Conservation (phyloP, 2,113 vertebrate species). For the Pogona vitticeps region DNA sequence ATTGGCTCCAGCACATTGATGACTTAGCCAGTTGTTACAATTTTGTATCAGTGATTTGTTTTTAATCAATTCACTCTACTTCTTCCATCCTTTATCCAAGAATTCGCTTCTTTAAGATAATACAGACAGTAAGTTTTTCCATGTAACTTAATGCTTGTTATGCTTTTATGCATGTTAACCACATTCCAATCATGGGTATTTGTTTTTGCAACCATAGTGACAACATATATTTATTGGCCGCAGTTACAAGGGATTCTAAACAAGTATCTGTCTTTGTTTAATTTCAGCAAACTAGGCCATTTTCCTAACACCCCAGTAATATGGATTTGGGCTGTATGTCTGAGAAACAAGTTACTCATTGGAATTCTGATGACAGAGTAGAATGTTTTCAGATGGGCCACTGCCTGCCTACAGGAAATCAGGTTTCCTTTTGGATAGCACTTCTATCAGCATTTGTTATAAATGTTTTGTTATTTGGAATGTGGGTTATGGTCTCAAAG, state of each 20-base stretch:
- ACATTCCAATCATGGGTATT: slow-evolving; percentile 48
- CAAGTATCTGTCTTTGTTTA: slow-evolving; percentile 52
- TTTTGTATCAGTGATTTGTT: slow-evolving; percentile 19
- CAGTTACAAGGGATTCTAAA: slow-evolving; percentile 40
- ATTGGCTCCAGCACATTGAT: slow-evolving; percentile 26
- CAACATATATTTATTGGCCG: slow-evolving; percentile 65
- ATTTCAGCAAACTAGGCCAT: slow-evolving; percentile 51
- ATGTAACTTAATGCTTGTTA: slow-evolving; percentile 37
- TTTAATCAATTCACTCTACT: slow-evolving; percentile 37
- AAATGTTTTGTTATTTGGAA: neutral
- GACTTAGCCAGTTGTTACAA: slow-evolving; percentile 37
- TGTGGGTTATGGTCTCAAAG: neutral
- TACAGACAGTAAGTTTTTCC: slow-evolving; percentile 45
- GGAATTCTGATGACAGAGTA: slow-evolving; percentile 27
- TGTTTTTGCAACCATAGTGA: slow-evolving; percentile 68
- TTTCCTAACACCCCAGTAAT: slow-evolving; percentile 32
- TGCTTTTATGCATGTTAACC: slow-evolving; percentile 39
- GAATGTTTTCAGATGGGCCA: neutral
- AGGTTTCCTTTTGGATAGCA: neutral
- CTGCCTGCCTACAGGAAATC: neutral
- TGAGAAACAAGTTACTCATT: slow-evolving; percentile 39
- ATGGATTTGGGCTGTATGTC: slow-evolving; percentile 39
- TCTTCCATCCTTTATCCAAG: slow-evolving; percentile 20
- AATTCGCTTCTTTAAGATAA: slow-evolving; percentile 34
- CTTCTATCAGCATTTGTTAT: neutral